Evolutionary conservation across 2,797 vertebrate species (phyloP), one percentile per base, ranked within the genome.

Genomic region (Zenarchopterus dispar): DNA sequence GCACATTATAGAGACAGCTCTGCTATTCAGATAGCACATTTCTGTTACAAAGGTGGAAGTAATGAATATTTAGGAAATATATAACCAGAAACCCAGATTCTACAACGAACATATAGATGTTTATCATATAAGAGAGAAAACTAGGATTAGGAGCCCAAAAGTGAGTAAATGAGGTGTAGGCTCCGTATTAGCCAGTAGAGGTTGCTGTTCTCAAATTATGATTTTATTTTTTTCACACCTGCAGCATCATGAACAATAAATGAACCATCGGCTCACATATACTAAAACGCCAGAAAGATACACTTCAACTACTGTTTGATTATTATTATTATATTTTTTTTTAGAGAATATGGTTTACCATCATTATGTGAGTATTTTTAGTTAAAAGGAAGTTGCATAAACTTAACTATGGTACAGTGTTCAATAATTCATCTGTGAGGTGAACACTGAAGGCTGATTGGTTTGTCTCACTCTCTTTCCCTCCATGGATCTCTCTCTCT

Each of bases 401-500:
- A 62, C 45, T 22, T 42, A 54, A 44, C 6, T 26, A 45, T 57
- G 16, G 42, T 6, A 39, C 45, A 67, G 44, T 5, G 55, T 62
- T 77, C 0, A 72, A 81, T 78, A 56, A 83, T 77, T 75, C 7
- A 85, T 67, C 26, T 45, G 16, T 45, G 13, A 56, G 60, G 50
- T 65, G 65, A 53, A 73, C 17, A 6, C 60, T 23, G 56, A 24
- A 4, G 56, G 57, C 78, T 78, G 76, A 86, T 88, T 85, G 81
- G 79, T 53, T 46, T 5, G 24, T 45, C 56, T 53, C 63, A 62
- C 44, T 16, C 23, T 45, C 24, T 26, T 6, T 26, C 15, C 33
- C 43, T 64, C 24, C 24, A 18, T 18, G n/a, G 18, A 24, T 23
- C 23, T 55, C 33, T 8, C 24, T 36, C 54, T 60, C 61, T 59